Percentiles rank a stretch among this genome's conserved stretches.
Conservation (phyloP, 92 coral and sea anemone genomes). For the Pocillopora grandis region DNA sequence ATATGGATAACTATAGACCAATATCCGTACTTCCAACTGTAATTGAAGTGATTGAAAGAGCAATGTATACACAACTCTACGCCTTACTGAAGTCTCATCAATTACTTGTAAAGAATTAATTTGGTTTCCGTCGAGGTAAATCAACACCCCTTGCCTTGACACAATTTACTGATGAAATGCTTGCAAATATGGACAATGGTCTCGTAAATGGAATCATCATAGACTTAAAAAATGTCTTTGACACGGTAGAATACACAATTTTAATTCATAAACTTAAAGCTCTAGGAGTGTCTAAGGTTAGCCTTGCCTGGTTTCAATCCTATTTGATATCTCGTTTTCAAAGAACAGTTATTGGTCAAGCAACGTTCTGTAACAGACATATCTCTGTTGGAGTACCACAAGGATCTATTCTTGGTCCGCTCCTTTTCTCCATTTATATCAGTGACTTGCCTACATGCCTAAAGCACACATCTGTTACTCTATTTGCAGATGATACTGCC, state of each 20-base stretch:
- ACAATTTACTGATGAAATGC: conserved; percentile 54
- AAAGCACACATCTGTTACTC: conserved; percentile 16
- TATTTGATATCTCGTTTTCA: too few species aligned
- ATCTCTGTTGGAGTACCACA: too few species aligned
- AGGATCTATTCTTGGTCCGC: too few species aligned
- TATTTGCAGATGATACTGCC: conserved; percentile 14
- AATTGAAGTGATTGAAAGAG: not conserved
- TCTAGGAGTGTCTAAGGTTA: conserved; percentile 4
- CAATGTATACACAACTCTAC: conserved; percentile 28
- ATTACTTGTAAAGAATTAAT: conserved; percentile 43
- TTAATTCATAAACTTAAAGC: conserved; percentile 5
- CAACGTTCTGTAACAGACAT: too few species aligned
- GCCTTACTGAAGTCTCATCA: conserved; percentile 21
- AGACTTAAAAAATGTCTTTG: conserved; percentile 34
- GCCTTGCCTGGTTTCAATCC: conserved; percentile 35
- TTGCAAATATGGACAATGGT: conserved; percentile 54
- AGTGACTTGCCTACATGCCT: not conserved
- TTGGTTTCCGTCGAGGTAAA: conserved; percentile 60
- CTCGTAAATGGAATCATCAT: conserved; percentile 38
- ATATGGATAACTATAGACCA: too few species aligned
- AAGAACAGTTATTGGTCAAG: too few species aligned
- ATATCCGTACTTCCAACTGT: too few species aligned
- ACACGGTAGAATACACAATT: too few species aligned
- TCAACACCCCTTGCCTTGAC: conserved; percentile 51
- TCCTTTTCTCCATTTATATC: too few species aligned